Percentiles rank a stretch among this genome's conserved stretches.
phyloP scores from a whole-genome alignment of 1,140 invertebrate species.

The Caenorhabditis inopinata region DNA sequence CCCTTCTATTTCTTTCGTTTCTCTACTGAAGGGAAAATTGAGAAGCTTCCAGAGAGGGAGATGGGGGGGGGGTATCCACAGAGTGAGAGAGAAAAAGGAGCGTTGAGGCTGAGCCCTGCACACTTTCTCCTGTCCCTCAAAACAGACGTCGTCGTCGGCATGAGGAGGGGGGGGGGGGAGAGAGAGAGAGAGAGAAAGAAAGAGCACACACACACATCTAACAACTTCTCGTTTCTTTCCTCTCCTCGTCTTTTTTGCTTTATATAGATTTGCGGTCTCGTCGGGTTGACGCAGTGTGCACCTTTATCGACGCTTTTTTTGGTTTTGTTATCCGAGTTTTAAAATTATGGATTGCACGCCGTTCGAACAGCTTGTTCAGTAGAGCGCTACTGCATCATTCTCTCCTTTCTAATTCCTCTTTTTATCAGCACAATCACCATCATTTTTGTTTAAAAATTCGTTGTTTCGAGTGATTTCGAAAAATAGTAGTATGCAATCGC shows the following conservation, averaged over 20 bases:
- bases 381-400: no score
- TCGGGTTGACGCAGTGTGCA: neutral
- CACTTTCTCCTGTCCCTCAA: no score
- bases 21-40: neutral
- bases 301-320: neutral
- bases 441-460: no score
- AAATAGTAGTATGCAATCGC: no score
- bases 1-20: neutral
- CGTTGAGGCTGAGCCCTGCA: no score
- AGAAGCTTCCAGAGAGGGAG: neutral
- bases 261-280: conserved; percentile 1
- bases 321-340: no score
- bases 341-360: no score
- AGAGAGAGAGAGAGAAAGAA: neutral
- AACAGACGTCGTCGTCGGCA: neutral
- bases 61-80: neutral
- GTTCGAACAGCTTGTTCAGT: no score
- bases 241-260: neutral
- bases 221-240: conserved; percentile 3
- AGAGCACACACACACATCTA: conserved; percentile 9
- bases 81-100: neutral
- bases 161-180: neutral
- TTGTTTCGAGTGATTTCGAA: no score
- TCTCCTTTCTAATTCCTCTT: no score
- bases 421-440: no score